Evolutionary conservation across 1,140 invertebrate genomes (phyloP).

Genomic region (Bombus superbus): DNA sequence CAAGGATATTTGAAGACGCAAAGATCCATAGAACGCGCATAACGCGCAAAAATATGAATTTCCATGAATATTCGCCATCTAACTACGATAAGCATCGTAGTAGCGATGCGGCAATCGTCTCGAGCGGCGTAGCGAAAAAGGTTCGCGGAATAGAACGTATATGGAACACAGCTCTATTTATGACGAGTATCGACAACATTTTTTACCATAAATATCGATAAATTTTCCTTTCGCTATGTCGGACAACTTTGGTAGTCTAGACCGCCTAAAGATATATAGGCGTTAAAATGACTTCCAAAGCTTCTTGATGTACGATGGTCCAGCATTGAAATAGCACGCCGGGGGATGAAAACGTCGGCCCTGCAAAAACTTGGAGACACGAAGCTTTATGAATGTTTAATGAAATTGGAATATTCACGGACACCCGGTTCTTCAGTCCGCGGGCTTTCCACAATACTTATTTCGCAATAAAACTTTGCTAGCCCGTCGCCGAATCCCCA

Average conservation of each 20-base stretch:
- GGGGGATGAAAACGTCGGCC: neutral
- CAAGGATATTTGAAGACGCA: neutral
- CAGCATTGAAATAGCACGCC: neutral
- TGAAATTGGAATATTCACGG: constrained; percentile 68
- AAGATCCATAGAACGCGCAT: no score
- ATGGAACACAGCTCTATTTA: no score
- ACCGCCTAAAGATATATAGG: neutral
- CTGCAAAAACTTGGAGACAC: constrained; percentile 41
- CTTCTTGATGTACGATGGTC: neutral
- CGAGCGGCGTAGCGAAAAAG: no score
- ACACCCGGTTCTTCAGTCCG: neutral
- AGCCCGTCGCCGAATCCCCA: neutral
- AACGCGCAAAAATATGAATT: no score
- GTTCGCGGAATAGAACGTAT: no score
- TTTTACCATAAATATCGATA: neutral
- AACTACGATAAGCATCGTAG: no score
- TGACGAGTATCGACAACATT: no score
- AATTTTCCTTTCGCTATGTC: neutral
- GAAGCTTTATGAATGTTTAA: constrained; percentile 66
- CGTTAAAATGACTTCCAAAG: neutral
- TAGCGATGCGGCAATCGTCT: no score
- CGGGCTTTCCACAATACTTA: constrained; percentile 56
- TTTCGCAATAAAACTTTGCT: constrained; percentile 62
- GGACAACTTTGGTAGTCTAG: neutral
- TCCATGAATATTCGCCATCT: neutral